Evolutionary conservation across 2,888 invertebrate genomes (phyloP).

Genomic region (Amaurobius ferox): DNA sequence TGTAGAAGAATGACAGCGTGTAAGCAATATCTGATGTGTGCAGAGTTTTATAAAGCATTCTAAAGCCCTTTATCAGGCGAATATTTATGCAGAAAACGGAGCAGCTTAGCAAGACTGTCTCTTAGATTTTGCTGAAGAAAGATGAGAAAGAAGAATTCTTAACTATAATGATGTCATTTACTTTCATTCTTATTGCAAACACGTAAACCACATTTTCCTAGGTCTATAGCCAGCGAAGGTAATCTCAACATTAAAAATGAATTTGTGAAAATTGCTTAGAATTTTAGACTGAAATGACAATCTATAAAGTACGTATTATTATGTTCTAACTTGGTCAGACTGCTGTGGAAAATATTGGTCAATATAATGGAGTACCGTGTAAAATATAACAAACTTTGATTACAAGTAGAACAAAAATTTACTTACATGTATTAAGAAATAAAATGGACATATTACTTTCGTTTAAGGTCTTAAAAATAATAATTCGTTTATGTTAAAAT

Average conservation of each 20-base stretch:
- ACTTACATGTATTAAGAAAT: neutral
- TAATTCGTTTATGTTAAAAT: neutral
- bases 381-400: neutral
- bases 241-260: slow-evolving; percentile 24
- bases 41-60: slow-evolving; percentile 4
- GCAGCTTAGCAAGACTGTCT: neutral
- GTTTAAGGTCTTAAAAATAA: neutral
- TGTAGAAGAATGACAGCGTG: neutral
- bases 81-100: slow-evolving; percentile 21
- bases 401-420: neutral
- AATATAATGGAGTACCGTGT: no score
- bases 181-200: slow-evolving; percentile 21
- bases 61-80: neutral
- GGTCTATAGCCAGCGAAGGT: neutral
- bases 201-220: slow-evolving; percentile 21
- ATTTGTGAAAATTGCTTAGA: slow-evolving; percentile 9
- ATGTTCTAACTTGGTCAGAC: neutral
- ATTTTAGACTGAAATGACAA: neutral
- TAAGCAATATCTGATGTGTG: neutral
- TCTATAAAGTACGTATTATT: no score
- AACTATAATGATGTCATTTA: slow-evolving; percentile 35
- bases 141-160: neutral
- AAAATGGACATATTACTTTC: neutral
- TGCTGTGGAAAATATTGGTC: neutral
- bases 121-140: neutral